Evolutionary conservation across 2,113 vertebrate species (phyloP).

Genomic region (Eurystomus gularis): DNA sequence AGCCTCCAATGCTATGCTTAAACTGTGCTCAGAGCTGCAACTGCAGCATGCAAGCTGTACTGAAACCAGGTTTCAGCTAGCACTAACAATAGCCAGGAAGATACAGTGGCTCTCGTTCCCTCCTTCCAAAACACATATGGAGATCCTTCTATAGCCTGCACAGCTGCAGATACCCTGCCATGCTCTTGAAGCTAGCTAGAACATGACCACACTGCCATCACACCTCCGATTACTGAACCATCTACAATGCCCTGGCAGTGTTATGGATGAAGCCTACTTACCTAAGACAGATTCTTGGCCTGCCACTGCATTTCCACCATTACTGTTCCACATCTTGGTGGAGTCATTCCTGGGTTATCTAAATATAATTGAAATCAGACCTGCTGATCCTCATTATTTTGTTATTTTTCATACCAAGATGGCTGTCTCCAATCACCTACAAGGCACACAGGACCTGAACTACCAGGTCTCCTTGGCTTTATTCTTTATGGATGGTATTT

Average conservation of each 20-base stretch:
- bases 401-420: slow-evolving; percentile 30
- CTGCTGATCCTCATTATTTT: slow-evolving; percentile 53
- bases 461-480: not conserved
- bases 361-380: slow-evolving; percentile 54
- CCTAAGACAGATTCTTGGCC: slow-evolving; percentile 47
- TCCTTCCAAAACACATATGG: not conserved
- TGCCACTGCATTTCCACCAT: not conserved
- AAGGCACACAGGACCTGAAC: not conserved
- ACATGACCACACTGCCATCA: not conserved
- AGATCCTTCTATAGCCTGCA: not conserved
- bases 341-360: slow-evolving; percentile 47
- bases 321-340: slow-evolving; percentile 23
- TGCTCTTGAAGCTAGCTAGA: slow-evolving; percentile 16
- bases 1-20: not conserved
- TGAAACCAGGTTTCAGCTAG: slow-evolving; percentile 6
- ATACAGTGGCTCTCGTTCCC: accelerated
- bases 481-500: not conserved
- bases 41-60: not conserved
- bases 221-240: not conserved
- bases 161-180: slow-evolving; percentile 12
- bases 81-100: not conserved
- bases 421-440: not conserved
- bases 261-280: not conserved
- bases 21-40: not conserved
- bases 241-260: not conserved